A percentile compares a stretch with the other conserved stretches of the same genome.
These are phyloP conservation scores for Calonectris borealis DNA, from an alignment of 2,113 vertebrate species.

Conservation along the genomic window DNA sequence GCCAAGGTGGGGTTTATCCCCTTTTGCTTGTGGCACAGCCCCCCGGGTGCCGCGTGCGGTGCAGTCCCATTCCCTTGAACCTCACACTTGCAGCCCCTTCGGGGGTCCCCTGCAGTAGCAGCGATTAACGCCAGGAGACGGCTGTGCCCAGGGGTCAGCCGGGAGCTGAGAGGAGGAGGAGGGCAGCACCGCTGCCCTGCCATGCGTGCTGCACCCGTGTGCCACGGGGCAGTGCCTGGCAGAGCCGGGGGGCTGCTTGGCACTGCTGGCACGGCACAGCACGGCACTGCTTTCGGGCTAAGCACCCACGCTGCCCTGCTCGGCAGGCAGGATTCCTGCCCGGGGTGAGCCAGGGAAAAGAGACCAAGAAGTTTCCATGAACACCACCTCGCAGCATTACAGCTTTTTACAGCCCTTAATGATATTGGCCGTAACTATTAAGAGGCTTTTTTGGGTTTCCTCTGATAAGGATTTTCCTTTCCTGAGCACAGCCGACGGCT, in stretches of 20 bases:
- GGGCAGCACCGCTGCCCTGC: not conserved
- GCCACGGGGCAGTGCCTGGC: not conserved
- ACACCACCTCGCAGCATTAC: not conserved
- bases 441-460: not conserved
- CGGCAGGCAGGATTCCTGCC: not conserved
- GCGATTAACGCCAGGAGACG: not conserved
- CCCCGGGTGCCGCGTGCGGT: not conserved
- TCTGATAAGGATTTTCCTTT: slow-evolving; percentile 2
- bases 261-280: not conserved
- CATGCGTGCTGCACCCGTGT: rapidly evolving
- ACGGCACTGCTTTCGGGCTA: not conserved
- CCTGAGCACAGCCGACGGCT: not conserved
- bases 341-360: not conserved
- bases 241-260: not conserved
- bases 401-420: not conserved
- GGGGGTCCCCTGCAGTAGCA: not conserved
- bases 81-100: not conserved
- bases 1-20: not conserved
- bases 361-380: not conserved
- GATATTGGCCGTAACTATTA: not conserved
- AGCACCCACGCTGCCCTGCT: not conserved
- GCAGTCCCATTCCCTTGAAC: not conserved
- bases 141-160: not conserved
- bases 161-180: not conserved
- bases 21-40: not conserved